A percentile compares a stretch with the other conserved stretches of the same genome.
Conservation (phyloP, 2,113 vertebrate genomes). For the Dasyornis broadbenti region DNA sequence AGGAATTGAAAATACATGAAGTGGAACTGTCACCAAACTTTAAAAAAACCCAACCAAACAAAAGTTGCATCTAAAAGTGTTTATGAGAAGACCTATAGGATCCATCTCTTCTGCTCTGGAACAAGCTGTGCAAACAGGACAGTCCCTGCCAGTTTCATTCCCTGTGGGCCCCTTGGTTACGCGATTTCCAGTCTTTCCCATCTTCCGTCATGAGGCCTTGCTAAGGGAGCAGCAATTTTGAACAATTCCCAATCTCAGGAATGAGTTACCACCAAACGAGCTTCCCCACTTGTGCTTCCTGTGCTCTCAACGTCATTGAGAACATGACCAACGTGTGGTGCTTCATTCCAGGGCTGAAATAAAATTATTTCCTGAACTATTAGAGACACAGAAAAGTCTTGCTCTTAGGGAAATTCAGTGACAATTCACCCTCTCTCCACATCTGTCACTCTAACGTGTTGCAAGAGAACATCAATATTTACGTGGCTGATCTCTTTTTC, state of each 20-base stretch:
- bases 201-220: background rate
- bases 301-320: background rate
- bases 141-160: background rate
- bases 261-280: background rate
- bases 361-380: background rate
- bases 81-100: background rate
- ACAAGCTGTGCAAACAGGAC: background rate
- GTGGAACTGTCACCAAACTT: background rate
- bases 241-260: background rate
- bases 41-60: background rate
- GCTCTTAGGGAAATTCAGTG: background rate
- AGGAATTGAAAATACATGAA: background rate
- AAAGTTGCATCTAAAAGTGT: background rate
- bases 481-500: background rate
- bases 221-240: no score
- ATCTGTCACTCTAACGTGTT: background rate
- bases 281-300: background rate
- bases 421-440: background rate
- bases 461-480: conserved; percentile 4
- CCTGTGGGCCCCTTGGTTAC: background rate
- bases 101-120: background rate
- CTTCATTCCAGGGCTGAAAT: background rate
- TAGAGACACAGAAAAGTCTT: background rate
- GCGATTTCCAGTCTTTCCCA: background rate
- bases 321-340: rapidly evolving